A percentile compares a stretch with the other conserved stretches of the same genome.
Conservation (phyloP, 2,888 invertebrate species). For the Drosophila monieri region DNA sequence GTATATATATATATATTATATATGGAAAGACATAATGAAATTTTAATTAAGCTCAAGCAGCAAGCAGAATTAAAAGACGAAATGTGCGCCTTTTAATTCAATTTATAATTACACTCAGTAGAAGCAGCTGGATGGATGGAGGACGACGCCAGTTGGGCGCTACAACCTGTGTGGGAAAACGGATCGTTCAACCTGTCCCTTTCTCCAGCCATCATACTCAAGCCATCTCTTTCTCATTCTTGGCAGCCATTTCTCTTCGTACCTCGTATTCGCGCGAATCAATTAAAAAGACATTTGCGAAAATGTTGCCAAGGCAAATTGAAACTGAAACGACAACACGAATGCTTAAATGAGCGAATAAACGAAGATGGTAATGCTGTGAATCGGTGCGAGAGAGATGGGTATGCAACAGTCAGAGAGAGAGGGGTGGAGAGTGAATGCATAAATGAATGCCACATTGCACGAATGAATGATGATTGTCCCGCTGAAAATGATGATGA, state of each 20-base stretch:
- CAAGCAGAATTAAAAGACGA: constrained; percentile 50
- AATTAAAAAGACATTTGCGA: constrained; percentile 67
- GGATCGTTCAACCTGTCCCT: not conserved
- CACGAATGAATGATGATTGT: constrained; percentile 48
- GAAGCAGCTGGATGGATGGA: constrained; percentile 2
- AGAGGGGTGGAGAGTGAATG: constrained; percentile 14
- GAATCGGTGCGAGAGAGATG: constrained; percentile 6
- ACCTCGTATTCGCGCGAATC: constrained; percentile 42
- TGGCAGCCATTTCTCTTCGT: constrained; percentile 1
- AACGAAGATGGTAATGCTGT: constrained; percentile 28
- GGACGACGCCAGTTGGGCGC: not conserved
- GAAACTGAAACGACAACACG: constrained; percentile 38
- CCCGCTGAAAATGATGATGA: constrained; percentile 8
- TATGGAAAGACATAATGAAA: constrained; percentile 62
- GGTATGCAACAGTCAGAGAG: constrained; percentile 9
- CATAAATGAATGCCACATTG: constrained; percentile 48
- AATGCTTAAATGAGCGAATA: constrained; percentile 50
- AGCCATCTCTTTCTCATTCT: not conserved
- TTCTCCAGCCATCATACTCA: not conserved
- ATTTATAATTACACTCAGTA: constrained; percentile 66
- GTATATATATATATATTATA: constrained; percentile 10
- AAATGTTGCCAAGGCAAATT: constrained; percentile 57
- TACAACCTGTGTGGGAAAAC: not conserved
- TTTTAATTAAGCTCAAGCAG: constrained; percentile 71
- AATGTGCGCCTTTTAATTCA: constrained; percentile 69